Conservation (phyloP, 2,888 invertebrate genomes). For the Tetragonula carbonaria region DNA sequence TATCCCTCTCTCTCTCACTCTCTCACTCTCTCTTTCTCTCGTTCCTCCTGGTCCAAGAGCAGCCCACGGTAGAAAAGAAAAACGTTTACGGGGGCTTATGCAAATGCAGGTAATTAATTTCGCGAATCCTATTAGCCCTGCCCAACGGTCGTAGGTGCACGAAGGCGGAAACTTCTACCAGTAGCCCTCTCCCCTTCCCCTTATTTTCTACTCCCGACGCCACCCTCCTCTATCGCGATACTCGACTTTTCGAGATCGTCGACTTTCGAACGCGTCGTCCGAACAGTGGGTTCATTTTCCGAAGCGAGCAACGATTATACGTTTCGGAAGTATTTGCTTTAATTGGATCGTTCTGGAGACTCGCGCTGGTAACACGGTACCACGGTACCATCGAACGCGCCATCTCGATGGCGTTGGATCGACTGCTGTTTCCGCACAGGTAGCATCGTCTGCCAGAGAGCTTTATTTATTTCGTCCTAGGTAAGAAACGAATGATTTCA, state of each 20-base stretch:
- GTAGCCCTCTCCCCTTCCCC: constrained; percentile 1
- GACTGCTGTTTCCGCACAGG: not conserved
- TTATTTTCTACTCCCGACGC: not conserved
- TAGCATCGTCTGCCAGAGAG: not conserved
- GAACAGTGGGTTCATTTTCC: constrained; percentile 56
- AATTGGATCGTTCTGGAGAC: constrained; percentile 62
- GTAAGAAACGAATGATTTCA: too few relatives aligned
- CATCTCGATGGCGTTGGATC: not conserved
- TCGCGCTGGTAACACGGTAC: not conserved
- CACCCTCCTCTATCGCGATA: constrained; percentile 20
- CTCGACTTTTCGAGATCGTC: constrained; percentile 65
- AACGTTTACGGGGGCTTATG: constrained; percentile 78
- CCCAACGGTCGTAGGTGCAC: constrained; percentile 69
- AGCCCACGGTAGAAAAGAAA: constrained; percentile 66
- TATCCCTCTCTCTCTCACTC: too few relatives aligned
- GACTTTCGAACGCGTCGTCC: constrained; percentile 63
- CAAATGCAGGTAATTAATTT: constrained; percentile 82
- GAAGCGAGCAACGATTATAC: constrained; percentile 54
- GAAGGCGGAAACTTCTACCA: constrained; percentile 64
- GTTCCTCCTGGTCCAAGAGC: constrained; percentile 22
- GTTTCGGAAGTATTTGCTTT: constrained; percentile 51
- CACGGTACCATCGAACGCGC: not conserved
- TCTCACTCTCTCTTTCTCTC: not conserved
- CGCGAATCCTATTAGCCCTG: constrained; percentile 79
- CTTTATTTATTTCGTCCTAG: not conserved